Base-by-base conservation (phyloP, 2,888 invertebrate genomes). In the Epirrhoe tristata region DNA sequence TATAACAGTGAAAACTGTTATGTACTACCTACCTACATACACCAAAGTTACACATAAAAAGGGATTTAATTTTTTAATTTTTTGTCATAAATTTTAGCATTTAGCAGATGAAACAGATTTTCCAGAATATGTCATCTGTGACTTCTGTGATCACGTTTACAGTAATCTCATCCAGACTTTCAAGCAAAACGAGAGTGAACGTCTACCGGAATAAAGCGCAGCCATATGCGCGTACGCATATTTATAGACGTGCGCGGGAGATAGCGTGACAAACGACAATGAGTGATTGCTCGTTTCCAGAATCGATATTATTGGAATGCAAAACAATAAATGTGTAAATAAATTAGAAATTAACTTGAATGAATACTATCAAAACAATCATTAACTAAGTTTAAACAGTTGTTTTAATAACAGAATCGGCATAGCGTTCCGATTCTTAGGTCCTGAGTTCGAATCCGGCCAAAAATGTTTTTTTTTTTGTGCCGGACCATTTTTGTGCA, bases 211-310 rank as follows among this genome's bases (percentile, higher is more conserved):
- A 43, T 43, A 43, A 52, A 31, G 8, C 14, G 31, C 24, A 24
- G 17, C 31, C 39, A 39, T 59, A 17, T 43, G 59, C 65, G 70
- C 74, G 67, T 69, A 63, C 53, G 69, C 59, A 61, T 67, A 78
- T 76, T 78, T 72, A 76, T 77, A 76, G 78, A 65, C 59, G 51
- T 61, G 54, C 54, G 75, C 75, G 76, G 78, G 77, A 71, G 74
- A 74, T 72, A 74, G 57, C 34, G 64, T 16, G 75, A 76, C 73
- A 72, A 66, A 64, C 60, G 70, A 70, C 72, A 70, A 66, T 74
- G 71, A 75, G 61, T 72, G 76, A 76, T 75, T 68, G 51, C 64
- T 58, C 32, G 51, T 60, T 66, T 54, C 57, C 57, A 58, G 55
- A 63, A 68, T 58, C 61, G 52, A 66, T 68, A 57, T 58, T 52